Evolutionary conservation across 2,888 invertebrate species (phyloP).

Genomic region (Macrosiphum euphorbiae): DNA sequence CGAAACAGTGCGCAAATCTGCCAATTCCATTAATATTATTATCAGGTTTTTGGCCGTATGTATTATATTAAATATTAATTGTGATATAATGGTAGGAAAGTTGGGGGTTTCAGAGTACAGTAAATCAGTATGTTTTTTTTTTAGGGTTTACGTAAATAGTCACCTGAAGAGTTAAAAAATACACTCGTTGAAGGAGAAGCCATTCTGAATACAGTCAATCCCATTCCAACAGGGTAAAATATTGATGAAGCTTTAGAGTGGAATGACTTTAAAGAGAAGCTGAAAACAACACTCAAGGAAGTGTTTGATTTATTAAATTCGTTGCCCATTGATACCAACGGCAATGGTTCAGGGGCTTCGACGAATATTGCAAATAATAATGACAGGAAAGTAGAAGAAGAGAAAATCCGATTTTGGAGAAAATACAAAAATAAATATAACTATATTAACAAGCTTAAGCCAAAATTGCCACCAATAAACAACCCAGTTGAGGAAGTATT

Average conservation of each 20-base stretch:
- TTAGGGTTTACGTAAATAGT: not conserved
- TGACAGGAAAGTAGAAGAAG: too few relatives aligned
- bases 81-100: not conserved
- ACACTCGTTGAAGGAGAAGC: not conserved
- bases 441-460: not conserved
- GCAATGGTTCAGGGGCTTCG: too few relatives aligned
- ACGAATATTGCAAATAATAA: too few relatives aligned
- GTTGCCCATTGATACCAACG: not conserved
- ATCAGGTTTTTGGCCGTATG: constrained; percentile 15
- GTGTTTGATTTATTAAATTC: not conserved
- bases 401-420: not conserved
- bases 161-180: not conserved
- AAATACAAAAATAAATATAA: constrained; percentile 43
- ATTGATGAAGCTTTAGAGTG: not conserved
- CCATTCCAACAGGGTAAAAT: not conserved
- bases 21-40: not conserved
- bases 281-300: not conserved
- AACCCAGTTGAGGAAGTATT: accelerated
- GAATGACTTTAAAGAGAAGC: not conserved
- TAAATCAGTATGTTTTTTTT: not conserved
- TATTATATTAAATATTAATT: constrained; percentile 1
- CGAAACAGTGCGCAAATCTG: not conserved
- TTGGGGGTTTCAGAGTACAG: not conserved
- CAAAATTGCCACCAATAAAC: not conserved
- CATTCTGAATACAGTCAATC: too few relatives aligned